phyloP scores from a whole-genome alignment of 2,888 invertebrate genomes.

The Drosophila prostipennis region DNA sequence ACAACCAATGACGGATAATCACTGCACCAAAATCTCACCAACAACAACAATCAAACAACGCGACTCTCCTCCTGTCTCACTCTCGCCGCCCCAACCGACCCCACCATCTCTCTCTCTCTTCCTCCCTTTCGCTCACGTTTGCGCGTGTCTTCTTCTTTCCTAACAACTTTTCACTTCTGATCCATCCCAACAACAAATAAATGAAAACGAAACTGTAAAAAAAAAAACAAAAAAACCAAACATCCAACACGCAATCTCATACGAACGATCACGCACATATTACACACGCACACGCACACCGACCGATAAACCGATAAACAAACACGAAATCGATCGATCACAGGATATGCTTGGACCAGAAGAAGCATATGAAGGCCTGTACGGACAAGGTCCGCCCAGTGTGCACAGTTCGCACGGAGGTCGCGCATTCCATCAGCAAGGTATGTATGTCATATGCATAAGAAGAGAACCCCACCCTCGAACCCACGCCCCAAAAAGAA shows the following conservation, averaged over 20 bases:
- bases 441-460: conserved; percentile 86
- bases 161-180: conserved; percentile 79
- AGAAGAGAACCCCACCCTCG: conserved; percentile 19
- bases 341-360: conserved; percentile 91
- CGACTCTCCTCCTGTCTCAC: conserved; percentile 9
- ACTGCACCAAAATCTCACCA: conserved; percentile 49
- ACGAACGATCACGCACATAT: conserved; percentile 41
- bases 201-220: conserved; percentile 44
- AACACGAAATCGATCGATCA: conserved; percentile 52
- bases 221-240: conserved; percentile 8
- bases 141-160: conserved; percentile 70
- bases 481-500: conserved; percentile 1
- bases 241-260: conserved; percentile 40
- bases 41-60: conserved; percentile 41
- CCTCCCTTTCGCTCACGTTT: conserved; percentile 44
- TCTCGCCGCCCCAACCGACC: conserved; percentile 7
- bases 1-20: conserved; percentile 44
- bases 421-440: conserved; percentile 91
- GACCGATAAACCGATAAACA: conserved; percentile 40
- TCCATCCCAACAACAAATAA: conserved; percentile 53
- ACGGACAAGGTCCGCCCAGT: conserved; percentile 95
- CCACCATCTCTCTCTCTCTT: conserved; percentile 23
- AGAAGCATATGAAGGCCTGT: conserved; percentile 96
- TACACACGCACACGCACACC: conserved; percentile 50
- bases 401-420: conserved; percentile 92